These are phyloP conservation scores for Speoplatyrhinus poulsoni DNA, from an alignment of 2,113 vertebrate species.

Conservation along the genomic window DNA sequence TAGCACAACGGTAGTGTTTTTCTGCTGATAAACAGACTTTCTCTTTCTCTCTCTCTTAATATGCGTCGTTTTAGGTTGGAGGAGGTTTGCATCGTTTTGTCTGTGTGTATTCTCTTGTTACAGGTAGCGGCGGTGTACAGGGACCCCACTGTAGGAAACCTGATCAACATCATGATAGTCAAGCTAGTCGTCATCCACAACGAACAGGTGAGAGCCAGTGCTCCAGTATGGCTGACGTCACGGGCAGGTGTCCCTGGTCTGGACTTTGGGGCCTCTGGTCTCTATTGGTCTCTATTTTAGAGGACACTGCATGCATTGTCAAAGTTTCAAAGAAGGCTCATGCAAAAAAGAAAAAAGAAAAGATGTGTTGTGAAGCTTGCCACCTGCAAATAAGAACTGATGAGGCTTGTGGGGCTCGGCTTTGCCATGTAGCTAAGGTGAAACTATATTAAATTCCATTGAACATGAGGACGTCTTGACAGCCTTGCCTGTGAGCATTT, in stretches of 20 bases:
- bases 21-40: too few relatives aligned
- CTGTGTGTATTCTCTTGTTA: conserved; percentile 67
- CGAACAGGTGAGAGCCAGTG: conserved; percentile 84
- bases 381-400: conserved; percentile 46
- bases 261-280: conserved; percentile 18
- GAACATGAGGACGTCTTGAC: not conserved
- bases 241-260: conserved; percentile 51
- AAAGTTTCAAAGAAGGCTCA: conserved; percentile 40
- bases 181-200: conserved; percentile 92
- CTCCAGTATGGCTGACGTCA: conserved; percentile 43
- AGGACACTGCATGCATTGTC: conserved; percentile 62
- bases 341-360: conserved; percentile 11
- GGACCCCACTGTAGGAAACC: conserved; percentile 95
- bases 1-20: not conserved
- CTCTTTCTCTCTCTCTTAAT: not conserved
- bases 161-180: conserved; percentile 94
- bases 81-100: conserved; percentile 67
- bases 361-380: conserved; percentile 28
- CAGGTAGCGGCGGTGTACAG: conserved; percentile 96
- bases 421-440: not conserved
- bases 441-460: not conserved
- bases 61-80: conserved; percentile 35
- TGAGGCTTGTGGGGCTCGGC: not conserved
- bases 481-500: too few relatives aligned
- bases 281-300: conserved; percentile 40